These are phyloP conservation scores for Fissipunctia ypsillon DNA, from an alignment of 2,888 invertebrate species.

Conservation along the genomic window DNA sequence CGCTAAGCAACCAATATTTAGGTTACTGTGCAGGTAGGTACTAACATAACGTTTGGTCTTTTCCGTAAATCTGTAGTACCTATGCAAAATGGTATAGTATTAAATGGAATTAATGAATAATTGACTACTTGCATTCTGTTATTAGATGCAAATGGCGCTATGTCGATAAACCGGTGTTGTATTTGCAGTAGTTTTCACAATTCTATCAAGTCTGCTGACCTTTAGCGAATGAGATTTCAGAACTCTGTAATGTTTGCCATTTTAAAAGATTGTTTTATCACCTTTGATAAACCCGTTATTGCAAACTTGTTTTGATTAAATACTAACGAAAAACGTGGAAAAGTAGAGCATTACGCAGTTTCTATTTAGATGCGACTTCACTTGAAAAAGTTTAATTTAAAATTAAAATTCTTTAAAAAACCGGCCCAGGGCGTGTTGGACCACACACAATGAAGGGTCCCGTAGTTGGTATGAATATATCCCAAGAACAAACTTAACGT, in stretches of 20 bases:
- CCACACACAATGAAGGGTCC: too few relatives aligned
- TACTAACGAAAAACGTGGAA: conserved; percentile 14
- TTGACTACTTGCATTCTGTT: conserved; percentile 25
- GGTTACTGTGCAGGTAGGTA: conserved; percentile 11
- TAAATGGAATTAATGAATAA: conserved; percentile 26
- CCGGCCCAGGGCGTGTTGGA: too few relatives aligned
- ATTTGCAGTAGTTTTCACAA: conserved; percentile 43
- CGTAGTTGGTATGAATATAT: too few relatives aligned
- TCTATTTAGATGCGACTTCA: background rate
- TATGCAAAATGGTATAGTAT: conserved; percentile 11
- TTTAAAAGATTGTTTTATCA: conserved; percentile 31
- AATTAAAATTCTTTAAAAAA: background rate
- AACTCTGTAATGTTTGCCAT: background rate
- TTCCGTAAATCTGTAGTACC: background rate
- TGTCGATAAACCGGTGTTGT: conserved; percentile 36
- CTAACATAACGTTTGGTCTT: conserved; percentile 7
- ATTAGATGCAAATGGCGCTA: conserved; percentile 33
- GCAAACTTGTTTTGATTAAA: conserved; percentile 37
- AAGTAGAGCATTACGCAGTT: conserved; percentile 30
- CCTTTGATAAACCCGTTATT: conserved; percentile 31
- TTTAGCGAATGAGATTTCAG: conserved; percentile 41
- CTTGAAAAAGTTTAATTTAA: conserved; percentile 12
- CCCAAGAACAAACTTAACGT: too few relatives aligned
- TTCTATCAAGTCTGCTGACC: conserved; percentile 24
- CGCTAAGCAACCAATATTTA: conserved; percentile 35